Evolutionary conservation across 2,797 vertebrate species (phyloP), one percentile per base, ranked within the genome.

Genomic region (Pitangus sulphuratus): DNA sequence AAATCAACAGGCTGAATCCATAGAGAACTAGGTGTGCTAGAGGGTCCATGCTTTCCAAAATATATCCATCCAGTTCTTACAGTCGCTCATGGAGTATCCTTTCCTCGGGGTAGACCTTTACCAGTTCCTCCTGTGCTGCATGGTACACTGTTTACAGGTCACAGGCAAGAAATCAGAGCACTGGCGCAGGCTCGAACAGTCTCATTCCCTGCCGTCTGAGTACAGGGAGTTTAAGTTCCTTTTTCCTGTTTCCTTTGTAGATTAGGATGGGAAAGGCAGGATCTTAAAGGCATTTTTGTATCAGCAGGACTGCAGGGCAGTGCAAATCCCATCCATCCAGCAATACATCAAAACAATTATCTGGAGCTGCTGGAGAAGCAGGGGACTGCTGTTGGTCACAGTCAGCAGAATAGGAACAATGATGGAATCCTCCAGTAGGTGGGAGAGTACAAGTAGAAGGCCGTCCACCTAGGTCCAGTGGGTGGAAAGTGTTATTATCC

Each of bases 231-330:
- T 98, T 97, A 98, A 98, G 98, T 99, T 99, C 98, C 98, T 98
- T 98, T 98, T 99, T 99, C 98, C 98, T 99, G 98, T 99, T 99
- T 99, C 98, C 98, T 98, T 98, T 98, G 97, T 98, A 98, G 98
- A 98, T 98, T 98, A 98, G 98, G 98, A 98, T 98, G 98, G 98
- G 98, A 98, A 98, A 98, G 98, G 97, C 98, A 98, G 97, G 97
- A 98, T 98, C 98, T 98, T 98, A 98, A 98, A 98, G 98, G 98
- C 97, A 97, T 97, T 98, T 95, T 95, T 95, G 90, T 97, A 97
- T 98, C 97, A 97, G 97, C 94, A 42, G 92, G 90, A 86, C 94
- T 96, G 66, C 89, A 95, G 94, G 94, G 94, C 96, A 96, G 84
- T 51, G 78, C 44, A 95, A 97, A 95, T 92, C 90, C 84, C 35